These are phyloP conservation scores for Odontomyia ornata DNA, from an alignment of 2,888 invertebrate species.

Conservation along the genomic window DNA sequence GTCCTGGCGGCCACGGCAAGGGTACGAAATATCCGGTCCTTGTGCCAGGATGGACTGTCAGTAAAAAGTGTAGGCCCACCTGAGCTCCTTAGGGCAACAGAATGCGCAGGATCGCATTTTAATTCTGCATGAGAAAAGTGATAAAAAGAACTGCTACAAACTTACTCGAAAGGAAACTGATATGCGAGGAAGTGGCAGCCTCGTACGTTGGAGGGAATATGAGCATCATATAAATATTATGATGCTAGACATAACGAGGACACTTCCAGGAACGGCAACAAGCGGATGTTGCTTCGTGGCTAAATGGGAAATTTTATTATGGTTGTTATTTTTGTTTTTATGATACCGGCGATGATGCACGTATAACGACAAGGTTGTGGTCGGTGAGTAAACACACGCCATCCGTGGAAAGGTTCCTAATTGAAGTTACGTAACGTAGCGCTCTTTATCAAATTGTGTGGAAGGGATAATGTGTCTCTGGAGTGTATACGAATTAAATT, in stretches of 20 bases:
- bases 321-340: neutral
- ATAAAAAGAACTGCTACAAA: neutral
- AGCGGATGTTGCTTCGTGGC: neutral
- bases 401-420: no score
- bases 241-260: neutral
- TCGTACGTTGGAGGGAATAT: neutral
- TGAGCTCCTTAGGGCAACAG: neutral
- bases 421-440: no score
- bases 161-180: neutral
- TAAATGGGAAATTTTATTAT: neutral
- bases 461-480: no score
- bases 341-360: neutral
- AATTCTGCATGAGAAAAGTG: neutral
- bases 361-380: neutral
- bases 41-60: no score
- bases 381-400: neutral
- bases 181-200: neutral
- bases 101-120: neutral
- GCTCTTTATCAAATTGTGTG: no score
- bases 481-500: no score
- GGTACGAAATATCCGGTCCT: no score
- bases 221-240: neutral
- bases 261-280: conserved; percentile 3
- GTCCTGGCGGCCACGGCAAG: no score
- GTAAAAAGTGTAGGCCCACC: neutral